Percentiles rank a stretch among this genome's conserved stretches.
phyloP scores from a whole-genome alignment of 35 echinoderm and acorn worm species.

The Apostichopus californicus region DNA sequence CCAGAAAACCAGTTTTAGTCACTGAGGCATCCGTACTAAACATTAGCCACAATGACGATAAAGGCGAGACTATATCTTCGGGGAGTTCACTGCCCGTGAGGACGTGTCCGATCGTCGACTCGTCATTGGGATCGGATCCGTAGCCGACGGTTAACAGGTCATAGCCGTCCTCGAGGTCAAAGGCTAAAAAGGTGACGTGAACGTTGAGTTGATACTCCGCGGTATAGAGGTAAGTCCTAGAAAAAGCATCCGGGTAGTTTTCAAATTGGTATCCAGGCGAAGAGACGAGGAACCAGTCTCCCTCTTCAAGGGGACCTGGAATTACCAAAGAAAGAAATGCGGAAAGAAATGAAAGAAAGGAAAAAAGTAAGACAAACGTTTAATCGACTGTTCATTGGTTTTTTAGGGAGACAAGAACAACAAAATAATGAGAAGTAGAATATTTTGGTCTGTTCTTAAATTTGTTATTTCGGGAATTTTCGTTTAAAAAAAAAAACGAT shows the following conservation, averaged over 20 bases:
- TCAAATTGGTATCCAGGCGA: background rate
- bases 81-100: slow-evolving; percentile 1
- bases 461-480: too few species aligned
- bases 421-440: too few species aligned
- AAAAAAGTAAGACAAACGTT: too few species aligned
- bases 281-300: background rate
- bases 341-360: too few species aligned
- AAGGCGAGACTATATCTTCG: slow-evolving; percentile 1
- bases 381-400: too few species aligned
- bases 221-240: background rate
- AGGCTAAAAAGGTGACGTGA: background rate
- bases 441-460: too few species aligned
- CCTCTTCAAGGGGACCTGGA: background rate
- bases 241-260: background rate
- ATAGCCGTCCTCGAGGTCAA: slow-evolving; percentile 17
- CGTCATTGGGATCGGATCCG: background rate
- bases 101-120: background rate
- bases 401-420: background rate
- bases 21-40: slow-evolving; percentile 1
- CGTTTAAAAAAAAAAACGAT: too few species aligned
- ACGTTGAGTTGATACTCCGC: background rate
- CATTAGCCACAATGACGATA: slow-evolving; percentile 7
- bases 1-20: slow-evolving; percentile 9
- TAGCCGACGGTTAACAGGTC: slow-evolving; percentile 27
- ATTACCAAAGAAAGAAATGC: too few species aligned